Evolutionary conservation across 2,888 invertebrate genomes (phyloP).

Genomic region (Platycheirus rosarum): DNA sequence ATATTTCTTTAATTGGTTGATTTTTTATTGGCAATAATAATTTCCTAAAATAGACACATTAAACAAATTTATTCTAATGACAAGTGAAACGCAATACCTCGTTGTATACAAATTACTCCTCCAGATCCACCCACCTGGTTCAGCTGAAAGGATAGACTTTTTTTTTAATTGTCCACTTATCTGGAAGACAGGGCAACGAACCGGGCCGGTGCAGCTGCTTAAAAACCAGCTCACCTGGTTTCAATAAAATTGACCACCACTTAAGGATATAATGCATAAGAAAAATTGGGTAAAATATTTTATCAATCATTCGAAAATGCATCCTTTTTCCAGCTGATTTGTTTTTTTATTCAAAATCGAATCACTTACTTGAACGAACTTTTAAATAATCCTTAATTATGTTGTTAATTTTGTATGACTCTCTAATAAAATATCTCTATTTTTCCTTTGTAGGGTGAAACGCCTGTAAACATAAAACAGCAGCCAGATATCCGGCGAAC

Average conservation of each 20-base stretch:
- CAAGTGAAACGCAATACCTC: no score
- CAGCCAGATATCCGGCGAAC: constrained; percentile 20
- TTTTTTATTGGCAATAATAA: no score
- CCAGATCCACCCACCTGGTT: no score
- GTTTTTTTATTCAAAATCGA: constrained; percentile 32
- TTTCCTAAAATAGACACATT: no score
- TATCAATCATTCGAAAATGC: constrained; percentile 35
- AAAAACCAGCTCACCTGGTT: constrained; percentile 36
- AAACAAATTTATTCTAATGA: no score
- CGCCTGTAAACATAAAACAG: constrained; percentile 43
- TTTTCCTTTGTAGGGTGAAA: constrained; percentile 55
- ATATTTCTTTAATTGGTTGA: no score
- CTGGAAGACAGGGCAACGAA: constrained; percentile 61
- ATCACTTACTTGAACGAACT: constrained; percentile 57
- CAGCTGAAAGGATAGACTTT: no score
- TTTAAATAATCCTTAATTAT: constrained; percentile 30
- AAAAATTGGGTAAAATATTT: constrained; percentile 38
- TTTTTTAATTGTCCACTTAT: constrained; percentile 25
- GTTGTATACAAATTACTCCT: no score
- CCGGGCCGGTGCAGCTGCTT: constrained; percentile 23
- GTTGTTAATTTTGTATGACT: constrained; percentile 47
- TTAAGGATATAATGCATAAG: not conserved
- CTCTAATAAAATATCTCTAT: constrained; percentile 15
- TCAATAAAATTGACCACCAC: constrained; percentile 26
- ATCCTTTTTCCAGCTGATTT: constrained; percentile 28